Conservation (phyloP, 2,113 vertebrate species). For the Mustelus asterias region DNA sequence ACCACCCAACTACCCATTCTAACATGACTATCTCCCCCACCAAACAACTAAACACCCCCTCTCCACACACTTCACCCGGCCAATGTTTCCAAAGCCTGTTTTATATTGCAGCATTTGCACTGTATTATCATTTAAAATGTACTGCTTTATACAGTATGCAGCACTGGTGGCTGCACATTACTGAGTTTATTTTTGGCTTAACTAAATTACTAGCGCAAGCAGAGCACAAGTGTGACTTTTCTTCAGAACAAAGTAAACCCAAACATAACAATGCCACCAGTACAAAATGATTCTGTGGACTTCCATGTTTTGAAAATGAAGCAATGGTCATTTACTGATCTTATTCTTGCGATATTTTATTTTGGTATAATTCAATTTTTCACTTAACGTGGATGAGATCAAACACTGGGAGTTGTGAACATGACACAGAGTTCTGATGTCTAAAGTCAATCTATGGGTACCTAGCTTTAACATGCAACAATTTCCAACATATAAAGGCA, state of each 20-base stretch:
- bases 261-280: background rate
- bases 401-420: background rate
- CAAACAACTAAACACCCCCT: too few relatives aligned
- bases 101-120: background rate
- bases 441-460: background rate
- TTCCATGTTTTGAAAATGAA: background rate
- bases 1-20: too few relatives aligned
- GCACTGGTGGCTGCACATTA: background rate
- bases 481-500: background rate
- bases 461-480: background rate
- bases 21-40: too few relatives aligned
- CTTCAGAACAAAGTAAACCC: background rate
- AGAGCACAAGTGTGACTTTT: background rate
- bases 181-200: too few relatives aligned
- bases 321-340: background rate
- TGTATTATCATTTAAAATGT: background rate
- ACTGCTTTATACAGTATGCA: background rate
- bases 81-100: background rate
- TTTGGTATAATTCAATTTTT: background rate
- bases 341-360: background rate
- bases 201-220: background rate
- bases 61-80: too few relatives aligned
- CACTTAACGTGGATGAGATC: background rate
- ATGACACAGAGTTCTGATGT: background rate
- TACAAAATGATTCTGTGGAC: background rate